Evolutionary conservation across 2,888 invertebrate genomes (phyloP), one percentile per base, ranked within the genome.

Genomic region (Pyrrhia umbra): DNA sequence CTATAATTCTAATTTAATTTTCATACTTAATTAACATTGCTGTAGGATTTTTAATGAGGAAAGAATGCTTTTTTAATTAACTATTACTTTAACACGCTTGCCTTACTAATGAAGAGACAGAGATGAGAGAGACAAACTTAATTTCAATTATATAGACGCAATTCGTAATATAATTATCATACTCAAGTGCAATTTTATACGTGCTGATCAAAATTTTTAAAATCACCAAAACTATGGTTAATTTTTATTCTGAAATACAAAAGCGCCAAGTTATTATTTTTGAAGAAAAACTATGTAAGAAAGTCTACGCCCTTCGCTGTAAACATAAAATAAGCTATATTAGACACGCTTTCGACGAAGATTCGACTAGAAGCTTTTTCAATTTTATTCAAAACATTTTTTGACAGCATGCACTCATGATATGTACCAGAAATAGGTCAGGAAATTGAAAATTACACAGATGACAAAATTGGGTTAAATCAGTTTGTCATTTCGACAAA

Each of bases 1-100:
- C 37, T 25, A 30, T 61, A 67, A 72, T 68, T 74, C 47, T 23
- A 54, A 58, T 58, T 58, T 15, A 42, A 55, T 34, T 62, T 52
- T 30, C 9, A 0, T 21, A 37, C 39, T 55, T 56, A 47, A 71
- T 58, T 50, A 72, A 60, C 56, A 30, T 15, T 46, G 16, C 55
- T 52, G 20, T 27, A 30, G 39, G 27, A 43, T 6, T 34, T 71
- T 49, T 55, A 58, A 59, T 49, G 40, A 43, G 18, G 18, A 25
- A 40, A 52, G 6, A 47, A 59, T 52, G 18, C 13, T 27, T 34
- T 25, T 54, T 52, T 37, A 57, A 59, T 51, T 67, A 56, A 66
- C 56, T 59, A 52, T 27, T 23, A 57, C 18, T 8, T 27, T 3
- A 56, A 34, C 20, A 18, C 30, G 9, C 9, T 9, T n/a, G 13